These are phyloP conservation scores for Triplophysa dalaica DNA, from an alignment of 2,113 vertebrate genomes.

Conservation along the genomic window DNA sequence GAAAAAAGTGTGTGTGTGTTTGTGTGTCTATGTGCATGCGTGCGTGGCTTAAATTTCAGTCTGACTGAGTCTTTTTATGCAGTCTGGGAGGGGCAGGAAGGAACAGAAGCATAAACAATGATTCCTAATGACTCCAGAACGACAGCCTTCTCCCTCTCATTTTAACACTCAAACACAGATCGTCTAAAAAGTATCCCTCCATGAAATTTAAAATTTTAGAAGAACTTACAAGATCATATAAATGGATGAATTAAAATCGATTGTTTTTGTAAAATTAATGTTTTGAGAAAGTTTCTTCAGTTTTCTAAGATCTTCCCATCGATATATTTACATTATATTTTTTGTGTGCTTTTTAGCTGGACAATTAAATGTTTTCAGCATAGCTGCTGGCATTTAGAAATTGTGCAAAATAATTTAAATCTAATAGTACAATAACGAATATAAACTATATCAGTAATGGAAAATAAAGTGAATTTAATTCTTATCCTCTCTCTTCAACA, in stretches of 20 bases:
- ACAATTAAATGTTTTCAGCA: neutral
- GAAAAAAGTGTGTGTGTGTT: neutral
- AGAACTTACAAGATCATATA: neutral
- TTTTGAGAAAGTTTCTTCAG: too few species aligned
- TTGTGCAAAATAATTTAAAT: too few species aligned
- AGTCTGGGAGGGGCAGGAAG: slow-evolving; percentile 30
- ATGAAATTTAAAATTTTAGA: neutral
- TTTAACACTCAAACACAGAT: neutral
- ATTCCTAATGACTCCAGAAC: slow-evolving; percentile 15
- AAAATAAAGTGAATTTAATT: neutral
- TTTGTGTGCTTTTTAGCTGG: neutral
- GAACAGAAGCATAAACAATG: slow-evolving; percentile 36
- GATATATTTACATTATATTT: neutral
- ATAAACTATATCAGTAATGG: too few species aligned
- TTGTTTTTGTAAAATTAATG: too few species aligned
- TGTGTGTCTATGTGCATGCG: neutral
- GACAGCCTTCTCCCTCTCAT: neutral
- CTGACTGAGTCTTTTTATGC: slow-evolving; percentile 33
- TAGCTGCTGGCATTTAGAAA: neutral
- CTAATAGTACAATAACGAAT: too few species aligned
- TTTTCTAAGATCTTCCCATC: too few species aligned
- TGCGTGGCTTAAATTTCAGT: slow-evolving; percentile 14
- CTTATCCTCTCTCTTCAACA: slow-evolving; percentile 47
- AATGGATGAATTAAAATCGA: too few species aligned
- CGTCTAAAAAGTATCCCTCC: neutral